Evolutionary conservation across 2,888 invertebrate species (phyloP), one percentile per base, ranked within the genome.

Genomic region (Conistra vaccinii): DNA sequence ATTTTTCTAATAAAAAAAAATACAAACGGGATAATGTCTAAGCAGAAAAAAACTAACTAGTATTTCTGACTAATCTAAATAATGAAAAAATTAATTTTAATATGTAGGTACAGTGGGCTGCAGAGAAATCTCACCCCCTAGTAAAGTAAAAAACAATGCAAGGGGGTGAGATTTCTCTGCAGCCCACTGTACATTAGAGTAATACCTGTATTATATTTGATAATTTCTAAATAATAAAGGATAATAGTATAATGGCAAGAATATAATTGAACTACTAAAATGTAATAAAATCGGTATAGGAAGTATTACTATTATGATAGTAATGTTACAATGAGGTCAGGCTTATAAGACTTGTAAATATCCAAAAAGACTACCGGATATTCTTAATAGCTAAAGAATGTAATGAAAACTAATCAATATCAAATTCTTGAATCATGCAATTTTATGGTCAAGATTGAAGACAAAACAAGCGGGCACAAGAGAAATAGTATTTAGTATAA

Each of bases 191-290:
- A 72, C 63, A 65, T 12, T 81, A 77, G 32, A 55, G n/a, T 85
- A 83, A 87, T 78, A 83, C 74, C 87, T 83, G 74, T 69, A 79
- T 76, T 65, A 70, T 14, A 48, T 61, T 74, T 62, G 48, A 51
- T 85, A 72, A 55, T 14, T 79, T 68, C 57, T 73, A 68, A 65
- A 63, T 61, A 48, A 39, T 45, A 58, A 67, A 69, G 12, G 12
- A 51, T 67, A 62, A 62, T 51, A 67, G 26, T 60, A 67, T 73
- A 67, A 67, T 83, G 75, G 80, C 73, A 85, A 83, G 69, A 60
- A 85, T 68, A 67, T 61, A 70, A 75, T 70, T 78, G 35, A 58
- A 72, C 83, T 85, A 77, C 58, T 87, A 71, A 82, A 62, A 35
- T 74, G 68, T 76, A 75, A 66, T 85, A 78, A 76, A 78, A 72